Evolutionary conservation across 37 sponge, comb jelly and placozoan genomes (phyloP), one percentile per base, ranked within the genome.

Genomic region (Agelas oroides): DNA sequence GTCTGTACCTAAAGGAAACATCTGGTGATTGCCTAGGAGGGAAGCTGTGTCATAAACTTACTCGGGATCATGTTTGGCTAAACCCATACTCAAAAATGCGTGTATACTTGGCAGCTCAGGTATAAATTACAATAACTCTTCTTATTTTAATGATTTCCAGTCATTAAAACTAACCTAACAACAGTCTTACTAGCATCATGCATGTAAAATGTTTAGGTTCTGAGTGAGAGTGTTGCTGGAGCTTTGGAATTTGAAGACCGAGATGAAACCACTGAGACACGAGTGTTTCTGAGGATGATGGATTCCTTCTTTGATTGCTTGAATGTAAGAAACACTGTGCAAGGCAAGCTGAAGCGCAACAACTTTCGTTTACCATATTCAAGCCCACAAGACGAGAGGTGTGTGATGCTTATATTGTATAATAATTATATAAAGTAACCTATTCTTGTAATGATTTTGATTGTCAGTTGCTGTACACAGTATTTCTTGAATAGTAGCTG

Each of bases 381-480:
- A 59, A 77, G 36, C 34, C 59, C 77, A 20, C 31, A 59, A 59
- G 77, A 35, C 28, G 62, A 36, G 59, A 19, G 37, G 59, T 13
- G 59, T 28, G 12, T 25, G n/a, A 14, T 14, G 5, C 46, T 46
- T 27, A 5, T 5, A 5, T 25, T 12, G 62, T 27, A 61, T 14
- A 14, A 23, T 27, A 5, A 61, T 61, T n/a, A n/a, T 61, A 23
- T 3, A 46, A 46, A 46, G 6, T 8, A 46, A 46, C 6, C 46
- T 46, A 46, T 61, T 27, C 25, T 61, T 27, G 62, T 12, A 61
- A 27, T 12, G n/a, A n/a, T n/a, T n/a, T n/a, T n/a, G n/a, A n/a
- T n/a, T n/a, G n/a, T n/a, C n/a, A n/a, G n/a, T n/a, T n/a, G n/a
- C n/a, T n/a, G n/a, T n/a, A n/a, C n/a, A n/a, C n/a, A n/a, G n/a